Evolutionary conservation across 2,888 invertebrate genomes (phyloP).

Genomic region (Plemyria rubiginata): DNA sequence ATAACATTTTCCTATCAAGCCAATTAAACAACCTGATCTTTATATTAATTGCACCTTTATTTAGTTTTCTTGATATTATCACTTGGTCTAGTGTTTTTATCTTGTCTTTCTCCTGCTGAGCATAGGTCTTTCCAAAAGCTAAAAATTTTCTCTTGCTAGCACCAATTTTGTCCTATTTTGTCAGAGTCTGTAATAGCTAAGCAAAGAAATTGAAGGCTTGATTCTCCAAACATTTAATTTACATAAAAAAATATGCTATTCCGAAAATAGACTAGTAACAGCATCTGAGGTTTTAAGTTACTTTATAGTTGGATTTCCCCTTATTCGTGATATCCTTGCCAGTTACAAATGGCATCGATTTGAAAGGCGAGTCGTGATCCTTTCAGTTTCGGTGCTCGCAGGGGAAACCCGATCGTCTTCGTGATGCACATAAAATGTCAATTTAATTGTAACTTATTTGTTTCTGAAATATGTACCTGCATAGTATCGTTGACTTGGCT

Average conservation of each 20-base stretch:
- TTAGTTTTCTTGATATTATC: too few relatives aligned
- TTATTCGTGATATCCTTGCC: constrained; percentile 76
- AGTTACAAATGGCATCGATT: constrained; percentile 75
- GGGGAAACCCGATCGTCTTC: constrained; percentile 63
- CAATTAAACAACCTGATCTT: too few relatives aligned
- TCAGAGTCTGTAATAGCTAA: too few relatives aligned
- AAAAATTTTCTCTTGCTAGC: too few relatives aligned
- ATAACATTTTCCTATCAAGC: neutral
- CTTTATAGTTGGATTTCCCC: constrained; percentile 73
- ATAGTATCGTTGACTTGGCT: neutral
- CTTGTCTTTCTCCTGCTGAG: too few relatives aligned
- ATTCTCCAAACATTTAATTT: too few relatives aligned
- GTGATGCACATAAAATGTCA: constrained; percentile 39
- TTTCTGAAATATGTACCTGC: too few relatives aligned
- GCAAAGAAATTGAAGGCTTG: too few relatives aligned
- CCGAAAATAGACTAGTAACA: constrained; percentile 52
- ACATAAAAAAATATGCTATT: constrained; percentile 14
- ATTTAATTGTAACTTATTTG: constrained; percentile 26
- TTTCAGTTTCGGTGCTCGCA: constrained; percentile 64
- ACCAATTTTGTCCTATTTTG: too few relatives aligned
- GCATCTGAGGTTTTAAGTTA: constrained; percentile 49
- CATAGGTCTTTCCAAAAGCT: too few relatives aligned
- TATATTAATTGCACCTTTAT: too few relatives aligned
- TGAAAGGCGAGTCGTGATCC: constrained; percentile 81
- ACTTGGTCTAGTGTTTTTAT: too few relatives aligned